Evolutionary conservation across 2,797 vertebrate species (phyloP).

Genomic region (Siniperca obscura): DNA sequence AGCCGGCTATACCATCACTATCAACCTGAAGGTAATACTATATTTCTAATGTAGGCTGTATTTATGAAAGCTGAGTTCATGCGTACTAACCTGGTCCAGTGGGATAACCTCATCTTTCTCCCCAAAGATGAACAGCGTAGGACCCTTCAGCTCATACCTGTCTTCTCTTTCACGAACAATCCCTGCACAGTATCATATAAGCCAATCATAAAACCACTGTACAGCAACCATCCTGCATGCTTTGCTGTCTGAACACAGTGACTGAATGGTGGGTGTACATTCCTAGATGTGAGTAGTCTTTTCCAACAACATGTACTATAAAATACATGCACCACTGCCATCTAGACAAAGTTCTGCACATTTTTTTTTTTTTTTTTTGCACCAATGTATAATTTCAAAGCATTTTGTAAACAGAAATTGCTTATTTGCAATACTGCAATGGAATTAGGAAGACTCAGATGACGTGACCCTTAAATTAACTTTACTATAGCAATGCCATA

Average conservation of each 20-base stretch:
- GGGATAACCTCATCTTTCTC: slow-evolving; percentile 86
- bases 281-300: not conserved
- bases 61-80: not conserved
- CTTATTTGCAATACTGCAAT: not conserved
- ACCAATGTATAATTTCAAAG: not conserved
- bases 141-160: slow-evolving; percentile 80
- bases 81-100: slow-evolving; percentile 80
- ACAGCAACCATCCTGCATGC: rapidly evolving
- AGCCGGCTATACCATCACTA: no score
- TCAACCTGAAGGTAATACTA: not conserved
- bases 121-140: slow-evolving; percentile 89
- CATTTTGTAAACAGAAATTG: not conserved
- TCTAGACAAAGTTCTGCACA: not conserved
- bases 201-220: not conserved
- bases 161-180: slow-evolving; percentile 84
- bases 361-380: not conserved
- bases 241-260: not conserved
- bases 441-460: not conserved
- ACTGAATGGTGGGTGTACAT: not conserved
- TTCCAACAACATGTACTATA: not conserved
- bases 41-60: not conserved
- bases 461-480: not conserved
- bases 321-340: no score
- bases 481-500: slow-evolving; percentile 30
- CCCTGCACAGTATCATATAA: slow-evolving; percentile 71